A percentile compares a stretch with the other conserved stretches of the same genome.
These are phyloP conservation scores for Procavia capensis DNA, from an alignment of 2,113 vertebrate species.

Conservation along the genomic window DNA sequence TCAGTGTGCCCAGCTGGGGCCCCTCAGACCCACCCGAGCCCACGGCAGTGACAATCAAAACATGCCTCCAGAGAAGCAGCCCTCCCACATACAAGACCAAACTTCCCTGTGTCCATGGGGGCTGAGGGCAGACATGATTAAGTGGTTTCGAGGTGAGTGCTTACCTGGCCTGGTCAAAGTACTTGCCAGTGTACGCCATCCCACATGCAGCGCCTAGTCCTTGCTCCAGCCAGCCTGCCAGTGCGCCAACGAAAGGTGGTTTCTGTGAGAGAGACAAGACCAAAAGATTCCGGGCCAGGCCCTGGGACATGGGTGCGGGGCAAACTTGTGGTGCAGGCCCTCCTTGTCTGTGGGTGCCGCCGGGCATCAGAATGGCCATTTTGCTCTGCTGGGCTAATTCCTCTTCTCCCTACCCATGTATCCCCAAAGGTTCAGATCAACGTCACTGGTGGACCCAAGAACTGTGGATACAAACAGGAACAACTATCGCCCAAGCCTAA, in stretches of 20 bases:
- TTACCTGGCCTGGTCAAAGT: constrained; percentile 92
- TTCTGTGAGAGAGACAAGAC: constrained; percentile 77
- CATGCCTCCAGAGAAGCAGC: neutral
- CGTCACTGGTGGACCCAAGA: neutral
- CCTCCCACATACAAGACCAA: neutral
- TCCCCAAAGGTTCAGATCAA: neutral
- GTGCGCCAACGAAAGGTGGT: constrained; percentile 91
- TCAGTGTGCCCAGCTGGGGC: neutral
- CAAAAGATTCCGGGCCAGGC: neutral
- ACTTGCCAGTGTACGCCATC: constrained; percentile 94
- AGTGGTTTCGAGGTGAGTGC: neutral
- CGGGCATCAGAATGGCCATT: neutral
- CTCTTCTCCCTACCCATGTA: neutral
- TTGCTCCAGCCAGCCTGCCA: constrained; percentile 91
- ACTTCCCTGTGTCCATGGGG: neutral
- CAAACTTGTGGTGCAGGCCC: neutral
- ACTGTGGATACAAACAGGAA: neutral
- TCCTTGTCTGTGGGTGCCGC: neutral
- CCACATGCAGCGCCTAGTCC: constrained; percentile 92
- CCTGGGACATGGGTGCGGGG: neutral
- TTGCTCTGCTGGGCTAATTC: neutral
- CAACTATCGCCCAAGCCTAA: neutral
- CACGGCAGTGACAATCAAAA: neutral
- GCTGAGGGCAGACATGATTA: too few relatives aligned
- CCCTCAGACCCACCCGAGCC: neutral